Conservation (phyloP, 2,888 invertebrate genomes). For the Phlogophora meticulosa region DNA sequence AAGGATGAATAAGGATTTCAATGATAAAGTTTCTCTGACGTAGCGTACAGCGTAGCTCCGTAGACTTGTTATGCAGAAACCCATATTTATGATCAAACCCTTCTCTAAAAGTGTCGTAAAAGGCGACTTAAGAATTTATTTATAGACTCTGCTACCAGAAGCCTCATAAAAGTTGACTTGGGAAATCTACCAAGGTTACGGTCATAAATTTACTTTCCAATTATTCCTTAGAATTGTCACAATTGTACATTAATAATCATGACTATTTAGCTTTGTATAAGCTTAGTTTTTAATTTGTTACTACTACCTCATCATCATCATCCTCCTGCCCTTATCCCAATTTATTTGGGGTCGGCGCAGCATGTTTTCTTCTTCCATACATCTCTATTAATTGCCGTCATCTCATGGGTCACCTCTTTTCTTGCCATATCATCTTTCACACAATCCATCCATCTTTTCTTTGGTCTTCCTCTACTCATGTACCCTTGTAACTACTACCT, state of each 20-base stretch:
- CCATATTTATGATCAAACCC: constrained; percentile 39
- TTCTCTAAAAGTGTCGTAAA: constrained; percentile 38
- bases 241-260: too few species aligned
- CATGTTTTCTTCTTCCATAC: too few species aligned
- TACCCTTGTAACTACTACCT: too few species aligned
- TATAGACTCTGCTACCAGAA: constrained; percentile 14
- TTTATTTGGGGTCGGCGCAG: too few species aligned
- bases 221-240: neutral
- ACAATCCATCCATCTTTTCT: too few species aligned
- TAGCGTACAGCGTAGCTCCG: neutral
- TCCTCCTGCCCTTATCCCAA: too few species aligned
- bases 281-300: neutral
- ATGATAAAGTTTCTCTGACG: constrained; percentile 17
- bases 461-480: too few species aligned
- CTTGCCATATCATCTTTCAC: too few species aligned
- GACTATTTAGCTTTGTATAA: neutral
- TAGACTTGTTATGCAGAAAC: constrained; percentile 35
- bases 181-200: constrained; percentile 15
- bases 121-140: constrained; percentile 39
- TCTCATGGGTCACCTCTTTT: too few species aligned
- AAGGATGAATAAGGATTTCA: constrained; percentile 9
- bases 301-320: too few species aligned
- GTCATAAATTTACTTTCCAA: neutral
- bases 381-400: too few species aligned
- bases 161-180: constrained; percentile 35